Evolutionary conservation across 2,888 invertebrate genomes (phyloP).

Genomic region (Aethes cnicana): DNA sequence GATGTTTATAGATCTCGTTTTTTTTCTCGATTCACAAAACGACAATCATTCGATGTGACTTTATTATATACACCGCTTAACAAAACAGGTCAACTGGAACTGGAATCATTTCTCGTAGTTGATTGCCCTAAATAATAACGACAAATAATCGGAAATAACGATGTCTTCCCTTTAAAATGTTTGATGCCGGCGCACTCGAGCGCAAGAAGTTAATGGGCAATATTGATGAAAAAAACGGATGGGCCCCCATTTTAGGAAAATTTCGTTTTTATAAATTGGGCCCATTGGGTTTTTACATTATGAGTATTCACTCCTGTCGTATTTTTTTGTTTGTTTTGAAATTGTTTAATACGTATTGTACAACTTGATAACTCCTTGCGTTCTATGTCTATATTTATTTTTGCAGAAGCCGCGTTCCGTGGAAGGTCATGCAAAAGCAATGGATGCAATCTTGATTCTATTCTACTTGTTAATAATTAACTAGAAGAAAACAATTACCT

Average conservation of each 20-base stretch:
- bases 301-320: too few relatives aligned
- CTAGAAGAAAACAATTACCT: too few relatives aligned
- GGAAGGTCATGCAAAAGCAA: too few relatives aligned
- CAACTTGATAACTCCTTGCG: too few relatives aligned
- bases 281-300: background rate
- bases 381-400: too few relatives aligned
- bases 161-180: slow-evolving; percentile 52
- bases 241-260: slow-evolving; percentile 39
- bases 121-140: slow-evolving; percentile 55
- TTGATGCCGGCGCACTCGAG: slow-evolving; percentile 51
- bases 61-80: slow-evolving; percentile 11
- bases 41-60: too few relatives aligned
- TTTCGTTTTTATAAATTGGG: slow-evolving; percentile 20
- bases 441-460: too few relatives aligned
- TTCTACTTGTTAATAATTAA: too few relatives aligned
- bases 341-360: background rate
- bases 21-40: too few relatives aligned
- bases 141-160: slow-evolving; percentile 66
- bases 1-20: too few relatives aligned
- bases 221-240: slow-evolving; percentile 50
- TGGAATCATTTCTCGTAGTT: slow-evolving; percentile 48
- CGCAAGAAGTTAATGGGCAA: slow-evolving; percentile 53
- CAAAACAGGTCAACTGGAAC: slow-evolving; percentile 55
- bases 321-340: background rate
- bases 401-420: too few relatives aligned